Percentiles rank a stretch among this genome's conserved stretches.
Conservation (phyloP, 2,888 invertebrate species). For the Arctia plantaginis region DNA sequence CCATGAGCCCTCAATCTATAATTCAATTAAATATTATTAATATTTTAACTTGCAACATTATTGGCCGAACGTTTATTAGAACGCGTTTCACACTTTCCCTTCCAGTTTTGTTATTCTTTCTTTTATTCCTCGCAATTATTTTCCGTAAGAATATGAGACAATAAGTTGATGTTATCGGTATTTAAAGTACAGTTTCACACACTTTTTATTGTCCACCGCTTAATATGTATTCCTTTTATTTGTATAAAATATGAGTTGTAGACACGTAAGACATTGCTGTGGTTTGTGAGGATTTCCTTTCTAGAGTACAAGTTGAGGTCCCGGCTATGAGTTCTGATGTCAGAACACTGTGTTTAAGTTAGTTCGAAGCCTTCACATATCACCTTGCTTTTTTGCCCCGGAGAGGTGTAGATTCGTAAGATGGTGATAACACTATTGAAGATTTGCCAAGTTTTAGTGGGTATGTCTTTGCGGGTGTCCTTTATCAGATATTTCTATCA, state of each 20-base stretch:
- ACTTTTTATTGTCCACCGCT: background rate
- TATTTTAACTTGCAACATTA: background rate
- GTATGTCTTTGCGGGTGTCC: too few species aligned
- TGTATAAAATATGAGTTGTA: background rate
- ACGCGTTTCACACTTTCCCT: constrained; percentile 51
- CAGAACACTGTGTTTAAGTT: too few species aligned
- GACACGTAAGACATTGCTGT: background rate
- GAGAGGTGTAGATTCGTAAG: too few species aligned
- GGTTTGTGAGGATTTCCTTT: background rate
- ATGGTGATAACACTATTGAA: too few species aligned
- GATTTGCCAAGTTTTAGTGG: too few species aligned
- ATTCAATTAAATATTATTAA: background rate
- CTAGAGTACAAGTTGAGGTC: too few species aligned
- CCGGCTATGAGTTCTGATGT: too few species aligned
- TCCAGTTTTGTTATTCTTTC: constrained; percentile 33
- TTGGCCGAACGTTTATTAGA: constrained; percentile 12
- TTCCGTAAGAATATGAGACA: constrained; percentile 26
- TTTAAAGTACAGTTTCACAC: constrained; percentile 4
- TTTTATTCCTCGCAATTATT: constrained; percentile 23
- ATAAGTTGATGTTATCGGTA: constrained; percentile 33
- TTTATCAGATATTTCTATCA: background rate
- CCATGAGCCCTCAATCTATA: background rate
- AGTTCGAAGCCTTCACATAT: too few species aligned
- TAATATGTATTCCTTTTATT: background rate
- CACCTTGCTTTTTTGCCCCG: too few species aligned